Conservation (phyloP, 2,797 vertebrate species). For the Notolabrus celidotus region DNA sequence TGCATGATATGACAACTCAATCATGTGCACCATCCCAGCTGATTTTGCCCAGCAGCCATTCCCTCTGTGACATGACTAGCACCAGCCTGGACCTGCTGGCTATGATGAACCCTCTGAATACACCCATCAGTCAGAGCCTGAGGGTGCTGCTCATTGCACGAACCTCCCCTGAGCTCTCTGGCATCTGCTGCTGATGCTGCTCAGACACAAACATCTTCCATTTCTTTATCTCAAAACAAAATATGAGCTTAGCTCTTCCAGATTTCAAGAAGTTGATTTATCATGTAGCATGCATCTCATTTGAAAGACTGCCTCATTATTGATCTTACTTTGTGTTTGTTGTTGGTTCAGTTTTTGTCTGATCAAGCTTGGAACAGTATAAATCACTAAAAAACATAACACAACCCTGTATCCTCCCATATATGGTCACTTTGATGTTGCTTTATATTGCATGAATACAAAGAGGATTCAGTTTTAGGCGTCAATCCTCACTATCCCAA, state of each 20-base stretch:
- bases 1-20: constrained; percentile 11
- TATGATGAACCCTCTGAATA: constrained; percentile 25
- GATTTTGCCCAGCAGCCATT: constrained; percentile 26
- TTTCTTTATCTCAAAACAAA: constrained; percentile 12
- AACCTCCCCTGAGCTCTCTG: constrained; percentile 30
- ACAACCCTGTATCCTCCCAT: too few relatives aligned
- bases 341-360: background rate
- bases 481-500: constrained; percentile 17
- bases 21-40: constrained; percentile 17
- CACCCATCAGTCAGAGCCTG: constrained; percentile 44
- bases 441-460: background rate
- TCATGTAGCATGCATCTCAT: constrained; percentile 10
- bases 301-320: constrained; percentile 11
- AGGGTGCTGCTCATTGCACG: constrained; percentile 36
- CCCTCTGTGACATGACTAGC: constrained; percentile 22
- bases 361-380: background rate
- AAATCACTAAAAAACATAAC: background rate
- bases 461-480: background rate
- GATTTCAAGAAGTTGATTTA: constrained; percentile 6
- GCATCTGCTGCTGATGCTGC: constrained; percentile 37
- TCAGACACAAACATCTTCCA: constrained; percentile 19
- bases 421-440: background rate
- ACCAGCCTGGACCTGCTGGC: constrained; percentile 53
- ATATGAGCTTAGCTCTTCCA: constrained; percentile 4
- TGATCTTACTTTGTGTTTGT: constrained; percentile 18